These are phyloP conservation scores for Sternarchorhynchus goeldii DNA, from an alignment of 2,797 vertebrate species.

Conservation along the genomic window DNA sequence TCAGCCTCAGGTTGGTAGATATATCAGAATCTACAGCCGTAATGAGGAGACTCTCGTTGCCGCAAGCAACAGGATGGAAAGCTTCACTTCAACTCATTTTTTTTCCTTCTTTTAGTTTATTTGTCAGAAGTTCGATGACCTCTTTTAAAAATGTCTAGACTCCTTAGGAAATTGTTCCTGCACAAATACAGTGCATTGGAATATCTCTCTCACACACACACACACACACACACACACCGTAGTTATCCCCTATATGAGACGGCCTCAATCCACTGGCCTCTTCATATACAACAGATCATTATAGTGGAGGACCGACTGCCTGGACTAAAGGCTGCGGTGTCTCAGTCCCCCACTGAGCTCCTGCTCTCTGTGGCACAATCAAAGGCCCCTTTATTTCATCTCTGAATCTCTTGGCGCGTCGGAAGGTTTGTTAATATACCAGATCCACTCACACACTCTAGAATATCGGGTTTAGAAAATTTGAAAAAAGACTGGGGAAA, in stretches of 20 bases:
- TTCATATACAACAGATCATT: slow-evolving; percentile 45
- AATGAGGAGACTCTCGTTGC: too few species aligned
- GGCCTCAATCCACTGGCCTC: slow-evolving; percentile 30
- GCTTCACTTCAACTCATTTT: not conserved
- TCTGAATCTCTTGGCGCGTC: slow-evolving; percentile 5
- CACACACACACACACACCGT: not conserved
- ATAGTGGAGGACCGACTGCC: slow-evolving; percentile 34
- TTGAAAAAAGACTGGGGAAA: too few species aligned
- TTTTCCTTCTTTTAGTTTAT: slow-evolving; percentile 26
- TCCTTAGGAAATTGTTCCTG: not conserved
- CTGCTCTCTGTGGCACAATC: not conserved
- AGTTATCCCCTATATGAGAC: not conserved
- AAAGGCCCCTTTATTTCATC: not conserved
- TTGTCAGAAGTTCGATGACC: slow-evolving; percentile 6
- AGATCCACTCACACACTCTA: not conserved
- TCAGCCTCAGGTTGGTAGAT: too few species aligned
- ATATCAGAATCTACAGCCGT: too few species aligned
- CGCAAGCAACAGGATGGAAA: too few species aligned
- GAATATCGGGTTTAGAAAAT: too few species aligned
- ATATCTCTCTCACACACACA: too few species aligned
- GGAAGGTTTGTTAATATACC: not conserved
- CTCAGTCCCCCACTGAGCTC: slow-evolving; percentile 33
- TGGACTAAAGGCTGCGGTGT: slow-evolving; percentile 16
- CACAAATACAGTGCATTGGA: not conserved
- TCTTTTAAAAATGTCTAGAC: not conserved